Base-by-base conservation (phyloP, 2,797 vertebrate species). In the Bucorvus abyssinicus region DNA sequence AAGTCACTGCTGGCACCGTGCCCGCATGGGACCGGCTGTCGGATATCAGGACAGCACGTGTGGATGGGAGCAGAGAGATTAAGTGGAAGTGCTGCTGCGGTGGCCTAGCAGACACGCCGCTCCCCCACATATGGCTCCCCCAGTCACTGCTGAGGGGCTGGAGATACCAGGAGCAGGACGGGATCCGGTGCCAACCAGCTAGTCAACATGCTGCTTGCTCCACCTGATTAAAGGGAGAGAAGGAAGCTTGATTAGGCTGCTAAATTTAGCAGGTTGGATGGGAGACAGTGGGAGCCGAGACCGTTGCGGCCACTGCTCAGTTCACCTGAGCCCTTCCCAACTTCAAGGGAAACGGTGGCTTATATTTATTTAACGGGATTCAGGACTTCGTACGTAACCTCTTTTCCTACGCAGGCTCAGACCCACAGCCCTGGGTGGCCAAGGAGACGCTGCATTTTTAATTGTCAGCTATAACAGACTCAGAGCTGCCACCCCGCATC, bases 1-100 rank as follows among this genome's bases (percentile, higher is more conserved):
- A 98, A 98, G 98, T 98, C 98, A 97, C 96, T 97, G 97, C 97
- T 98, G 98, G 98, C 98, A 94, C 69, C 9, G 47, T 84, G 98
- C 98, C 98, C 71, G 36, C 36, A 8, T 70, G 96, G 94, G 97
- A 97, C 98, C 95, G 97, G 98, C 98, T 98, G 97, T 98, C 94
- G 89, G 97, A 82, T 94, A 97, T 97, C 95, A 96, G 97, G 94
- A 42, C 94, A 96, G 96, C 96, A 96, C 93, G 91, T 94, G 95
- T 87, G 88, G 92, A 68, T 5, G 68, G 91, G 84, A 96, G 95
- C 85, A 57, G 91, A 78, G 77, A 91, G 97, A 95, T 95, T 89
- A 97, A 96, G 93, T 10, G 88, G 89, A 38, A 79, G 85, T 53
- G 8, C 76, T 82, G 90, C 77, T 10, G 21, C 19, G 17, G 76